phyloP scores from a whole-genome alignment of 2,888 invertebrate species.

The Epinotia nisella region DNA sequence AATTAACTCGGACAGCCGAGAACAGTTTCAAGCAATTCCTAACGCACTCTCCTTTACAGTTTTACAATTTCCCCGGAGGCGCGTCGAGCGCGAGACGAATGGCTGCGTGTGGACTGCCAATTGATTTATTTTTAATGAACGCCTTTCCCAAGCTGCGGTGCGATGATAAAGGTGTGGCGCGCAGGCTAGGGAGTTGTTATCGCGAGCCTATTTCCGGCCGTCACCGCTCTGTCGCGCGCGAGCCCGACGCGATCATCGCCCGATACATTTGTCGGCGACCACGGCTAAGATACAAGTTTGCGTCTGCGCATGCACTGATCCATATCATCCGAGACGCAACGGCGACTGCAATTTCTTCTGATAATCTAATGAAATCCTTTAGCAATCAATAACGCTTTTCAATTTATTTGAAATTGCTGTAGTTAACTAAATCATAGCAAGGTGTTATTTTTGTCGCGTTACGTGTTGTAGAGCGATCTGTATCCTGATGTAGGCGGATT shows the following conservation, averaged over 20 bases:
- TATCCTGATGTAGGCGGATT: conserved; percentile 68
- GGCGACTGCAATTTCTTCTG: conserved; percentile 72
- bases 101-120: conserved; percentile 60
- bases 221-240: conserved; percentile 70
- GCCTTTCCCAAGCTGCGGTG: conserved; percentile 75
- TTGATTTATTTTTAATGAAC: conserved; percentile 81
- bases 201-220: conserved; percentile 82
- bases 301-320: conserved; percentile 68
- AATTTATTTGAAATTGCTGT: conserved; percentile 46
- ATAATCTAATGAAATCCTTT: conserved; percentile 74
- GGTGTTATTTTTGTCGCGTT: conserved; percentile 71
- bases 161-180: conserved; percentile 75
- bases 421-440: conserved; percentile 46
- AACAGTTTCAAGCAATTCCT: conserved; percentile 52
- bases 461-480: conserved; percentile 65
- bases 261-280: conserved; percentile 83
- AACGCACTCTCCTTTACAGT: conserved; percentile 55
- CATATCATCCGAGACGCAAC: conserved; percentile 68
- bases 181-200: conserved; percentile 80
- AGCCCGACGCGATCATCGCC: conserved; percentile 74
- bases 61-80: conserved; percentile 60
- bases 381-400: conserved; percentile 58
- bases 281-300: conserved; percentile 56
- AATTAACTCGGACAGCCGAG: conserved; percentile 59
- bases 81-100: conserved; percentile 57